Evolutionary conservation across 2,888 invertebrate species (phyloP).

Genomic region (Platynereis dumerilii): DNA sequence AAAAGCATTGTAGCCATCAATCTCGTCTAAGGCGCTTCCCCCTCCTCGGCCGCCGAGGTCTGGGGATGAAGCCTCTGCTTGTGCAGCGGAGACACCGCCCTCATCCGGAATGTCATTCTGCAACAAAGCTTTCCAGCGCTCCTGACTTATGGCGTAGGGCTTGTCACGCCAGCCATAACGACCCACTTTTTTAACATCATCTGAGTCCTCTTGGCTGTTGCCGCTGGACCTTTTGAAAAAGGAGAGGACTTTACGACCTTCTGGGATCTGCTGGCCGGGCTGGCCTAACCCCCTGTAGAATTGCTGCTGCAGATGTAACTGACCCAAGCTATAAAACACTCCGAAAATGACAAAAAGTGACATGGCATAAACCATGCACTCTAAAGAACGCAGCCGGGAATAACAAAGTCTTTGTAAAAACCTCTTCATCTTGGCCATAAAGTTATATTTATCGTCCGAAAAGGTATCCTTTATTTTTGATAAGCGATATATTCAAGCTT

Average conservation of each 20-base stretch:
- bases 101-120: neutral
- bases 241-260: neutral
- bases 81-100: neutral
- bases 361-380: conserved; percentile 22
- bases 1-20: conserved; percentile 22
- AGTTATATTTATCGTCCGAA: no score
- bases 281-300: conserved; percentile 6
- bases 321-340: conserved; percentile 15
- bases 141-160: neutral
- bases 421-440: no score
- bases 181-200: neutral
- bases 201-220: neutral
- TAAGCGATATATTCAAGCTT: no score
- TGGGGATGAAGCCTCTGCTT: no score
- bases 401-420: no score
- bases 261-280: neutral
- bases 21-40: conserved; percentile 5
- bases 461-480: no score
- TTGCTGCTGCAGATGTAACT: conserved; percentile 20
- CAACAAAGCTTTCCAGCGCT: neutral
- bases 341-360: conserved; percentile 12
- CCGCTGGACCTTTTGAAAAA: neutral
- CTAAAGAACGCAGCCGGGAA: conserved; percentile 19
- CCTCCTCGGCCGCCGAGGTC: neutral
- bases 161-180: conserved; percentile 1